Base-by-base conservation (phyloP, 2,113 vertebrate genomes). In the Zonotrichia leucophrys region DNA sequence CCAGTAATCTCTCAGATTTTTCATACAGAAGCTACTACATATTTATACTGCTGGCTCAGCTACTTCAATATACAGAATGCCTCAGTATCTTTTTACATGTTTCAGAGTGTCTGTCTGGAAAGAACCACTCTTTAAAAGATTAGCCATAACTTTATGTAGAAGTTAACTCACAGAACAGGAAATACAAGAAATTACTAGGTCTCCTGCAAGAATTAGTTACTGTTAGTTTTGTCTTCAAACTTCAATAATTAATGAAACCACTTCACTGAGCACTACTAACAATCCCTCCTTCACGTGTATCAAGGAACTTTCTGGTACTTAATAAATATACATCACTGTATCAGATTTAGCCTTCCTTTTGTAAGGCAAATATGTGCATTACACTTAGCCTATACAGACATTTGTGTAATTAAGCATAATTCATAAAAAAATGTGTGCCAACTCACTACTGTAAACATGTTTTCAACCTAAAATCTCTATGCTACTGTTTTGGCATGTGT, bases 381-480 rank as follows among this genome's bases (percentile, higher is more conserved):
- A 56, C 14, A 15, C 53, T 55, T 70, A 86, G 50, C 15, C 39
- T 59, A 41, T 5, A n/a, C 14, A 20, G 19, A 70, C 30, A 3
- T 10, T 23, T 0, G 0, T 27, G 5, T n/a, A 68, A 68, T 64
- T 64, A 60, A 44, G 10, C 7, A 41, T 2, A 56, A 30, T 41
- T 69, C 1, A 4, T n/a, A 76, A 23, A 76, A 84, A 8, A 10
- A 14, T 18, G 17, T 9, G 27, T 47, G 31, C 9, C 47, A 82
- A 47, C 13, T 64, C 12, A 49, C 9, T 64, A 70, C 12, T 2
- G 1, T 56, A 1, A 47, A 63, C 24, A 19, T 24, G 3, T 42
- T 87, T 87, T 56, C 15, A 70, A 53, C 20, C 24, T 42, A 62
- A 42, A 79, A 85, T 63, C 24, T 67, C 70, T 42, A 9, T 7